phyloP scores from a whole-genome alignment of 2,113 vertebrate species.

The Hydrolagus affinis region DNA sequence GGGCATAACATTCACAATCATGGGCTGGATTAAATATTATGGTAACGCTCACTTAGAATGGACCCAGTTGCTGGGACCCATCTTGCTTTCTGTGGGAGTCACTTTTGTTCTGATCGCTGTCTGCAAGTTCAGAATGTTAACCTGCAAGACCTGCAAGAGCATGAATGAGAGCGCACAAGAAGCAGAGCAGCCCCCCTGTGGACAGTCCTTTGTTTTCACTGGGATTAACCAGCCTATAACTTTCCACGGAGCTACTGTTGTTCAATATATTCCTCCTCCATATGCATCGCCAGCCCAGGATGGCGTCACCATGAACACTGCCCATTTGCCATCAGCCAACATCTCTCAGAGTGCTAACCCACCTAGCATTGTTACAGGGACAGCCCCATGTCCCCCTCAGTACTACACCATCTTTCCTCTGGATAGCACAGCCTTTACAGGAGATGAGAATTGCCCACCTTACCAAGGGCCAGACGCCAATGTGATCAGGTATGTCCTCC shows the following conservation, averaged over 20 bases:
- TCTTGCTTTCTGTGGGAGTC: conserved; percentile 65
- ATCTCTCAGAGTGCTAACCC: conserved; percentile 39
- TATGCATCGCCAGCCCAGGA: conserved; percentile 49
- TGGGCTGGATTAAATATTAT: conserved; percentile 65
- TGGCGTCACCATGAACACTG: not conserved
- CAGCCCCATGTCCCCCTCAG: conserved; percentile 41
- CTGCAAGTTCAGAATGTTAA: conserved; percentile 64
- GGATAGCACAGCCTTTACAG: conserved; percentile 52
- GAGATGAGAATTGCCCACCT: conserved; percentile 39
- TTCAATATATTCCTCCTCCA: conserved; percentile 60
- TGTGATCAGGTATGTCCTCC: conserved; percentile 48
- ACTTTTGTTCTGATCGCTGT: conserved; percentile 67
- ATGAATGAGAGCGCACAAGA: conserved; percentile 45
- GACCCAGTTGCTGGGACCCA: conserved; percentile 70
- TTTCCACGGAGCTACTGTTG: conserved; percentile 56
- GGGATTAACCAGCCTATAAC: conserved; percentile 64
- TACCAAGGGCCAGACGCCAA: conserved; percentile 31
- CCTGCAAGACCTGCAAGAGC: conserved; percentile 55
- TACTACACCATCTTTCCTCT: conserved; percentile 51
- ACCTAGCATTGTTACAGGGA: not conserved
- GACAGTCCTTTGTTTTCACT: conserved; percentile 62
- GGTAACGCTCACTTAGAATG: conserved; percentile 53
- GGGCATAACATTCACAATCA: conserved; percentile 64
- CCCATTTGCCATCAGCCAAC: conserved; percentile 39
- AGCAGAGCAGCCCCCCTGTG: conserved; percentile 42